Conservation (phyloP, 2,113 vertebrate species). For the Columbina picui region DNA sequence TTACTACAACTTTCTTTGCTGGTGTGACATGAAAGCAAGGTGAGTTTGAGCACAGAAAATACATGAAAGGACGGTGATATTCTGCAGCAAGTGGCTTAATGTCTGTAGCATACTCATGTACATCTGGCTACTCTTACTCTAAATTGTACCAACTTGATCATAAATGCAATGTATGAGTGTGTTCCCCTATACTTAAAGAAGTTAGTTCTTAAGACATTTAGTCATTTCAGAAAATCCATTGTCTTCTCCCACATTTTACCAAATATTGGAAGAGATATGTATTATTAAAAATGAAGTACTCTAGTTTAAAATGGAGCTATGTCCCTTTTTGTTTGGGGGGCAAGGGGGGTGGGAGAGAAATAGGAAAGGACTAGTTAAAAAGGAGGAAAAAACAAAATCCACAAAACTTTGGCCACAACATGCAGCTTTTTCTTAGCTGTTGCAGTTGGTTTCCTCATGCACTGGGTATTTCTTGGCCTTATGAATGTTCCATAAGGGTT, state of each 20-base stretch:
- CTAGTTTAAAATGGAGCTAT: background rate
- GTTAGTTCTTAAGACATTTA: background rate
- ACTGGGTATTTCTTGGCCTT: background rate
- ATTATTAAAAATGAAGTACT: background rate
- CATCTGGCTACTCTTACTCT: background rate
- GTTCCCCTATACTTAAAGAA: background rate
- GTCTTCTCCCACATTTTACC: background rate
- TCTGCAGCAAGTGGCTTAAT: background rate
- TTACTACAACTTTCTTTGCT: background rate
- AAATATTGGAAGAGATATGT: background rate
- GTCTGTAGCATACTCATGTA: background rate
- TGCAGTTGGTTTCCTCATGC: background rate
- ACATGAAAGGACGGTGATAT: background rate
- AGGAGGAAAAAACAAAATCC: background rate
- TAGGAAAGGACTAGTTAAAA: background rate
- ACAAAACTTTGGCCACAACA: background rate
- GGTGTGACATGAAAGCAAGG: background rate
- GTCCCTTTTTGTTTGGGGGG: background rate
- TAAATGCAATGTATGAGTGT: background rate
- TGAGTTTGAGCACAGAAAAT: background rate
- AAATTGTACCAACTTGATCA: background rate
- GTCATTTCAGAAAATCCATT: background rate
- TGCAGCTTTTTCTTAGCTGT: background rate
- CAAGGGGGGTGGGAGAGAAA: too few relatives aligned
- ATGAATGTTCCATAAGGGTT: background rate